A percentile compares a stretch with the other conserved stretches of the same genome.
Evolutionary conservation across 1,140 invertebrate species (phyloP).

Genomic region (Caerostris extrusa): DNA sequence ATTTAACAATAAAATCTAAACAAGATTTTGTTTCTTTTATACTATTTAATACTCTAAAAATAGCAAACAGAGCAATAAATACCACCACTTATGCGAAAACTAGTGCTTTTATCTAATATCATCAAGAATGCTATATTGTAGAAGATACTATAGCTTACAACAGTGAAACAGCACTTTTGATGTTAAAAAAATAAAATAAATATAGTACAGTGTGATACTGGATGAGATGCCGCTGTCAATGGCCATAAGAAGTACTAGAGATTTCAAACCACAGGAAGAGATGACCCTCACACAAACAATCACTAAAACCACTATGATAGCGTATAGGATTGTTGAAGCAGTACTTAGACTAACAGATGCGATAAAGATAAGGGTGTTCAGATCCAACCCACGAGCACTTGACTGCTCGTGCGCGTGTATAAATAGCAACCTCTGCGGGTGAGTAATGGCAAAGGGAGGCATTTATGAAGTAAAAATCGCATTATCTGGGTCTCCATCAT

Average conservation of each 20-base stretch:
- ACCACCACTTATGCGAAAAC: too few species aligned
- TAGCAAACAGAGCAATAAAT: too few species aligned
- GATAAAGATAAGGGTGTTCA: slow-evolving; percentile 40
- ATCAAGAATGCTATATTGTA: too few species aligned
- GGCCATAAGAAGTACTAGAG: background rate
- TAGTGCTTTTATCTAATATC: too few species aligned
- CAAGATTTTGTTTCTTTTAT: too few species aligned
- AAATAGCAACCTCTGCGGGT: slow-evolving; percentile 62
- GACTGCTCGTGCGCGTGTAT: slow-evolving; percentile 62
- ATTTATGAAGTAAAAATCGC: slow-evolving; percentile 77
- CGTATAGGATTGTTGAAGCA: slow-evolving; percentile 57
- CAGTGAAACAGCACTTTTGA: too few species aligned
- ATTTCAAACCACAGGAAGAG: slow-evolving; percentile 27
- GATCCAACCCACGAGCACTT: slow-evolving; percentile 43
- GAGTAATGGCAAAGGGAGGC: slow-evolving; percentile 73
- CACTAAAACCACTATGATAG: slow-evolving; percentile 23
- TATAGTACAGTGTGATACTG: too few species aligned
- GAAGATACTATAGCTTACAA: too few species aligned
- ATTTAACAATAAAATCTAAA: too few species aligned
- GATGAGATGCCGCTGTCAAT: background rate
- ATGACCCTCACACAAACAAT: slow-evolving; percentile 44
- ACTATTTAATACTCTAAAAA: too few species aligned
- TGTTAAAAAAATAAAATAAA: too few species aligned
- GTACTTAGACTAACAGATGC: slow-evolving; percentile 51
- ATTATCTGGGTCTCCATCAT: slow-evolving; percentile 75